Percentiles rank a stretch among this genome's conserved stretches.
Evolutionary conservation across 2,113 vertebrate genomes (phyloP).

Genomic region (Rattus rattus): DNA sequence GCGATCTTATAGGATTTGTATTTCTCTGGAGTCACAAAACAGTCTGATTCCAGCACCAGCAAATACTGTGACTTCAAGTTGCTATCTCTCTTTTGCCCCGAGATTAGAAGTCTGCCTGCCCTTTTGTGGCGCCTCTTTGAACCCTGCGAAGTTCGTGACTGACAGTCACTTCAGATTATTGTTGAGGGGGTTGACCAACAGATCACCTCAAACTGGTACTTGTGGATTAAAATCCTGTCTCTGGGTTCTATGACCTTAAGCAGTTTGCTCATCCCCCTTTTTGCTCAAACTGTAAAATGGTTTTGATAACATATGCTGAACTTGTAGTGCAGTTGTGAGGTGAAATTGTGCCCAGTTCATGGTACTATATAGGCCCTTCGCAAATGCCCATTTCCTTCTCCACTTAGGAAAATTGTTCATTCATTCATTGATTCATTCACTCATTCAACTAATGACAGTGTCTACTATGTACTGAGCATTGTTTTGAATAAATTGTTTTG

Average conservation of each 20-base stretch:
- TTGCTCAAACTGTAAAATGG: slow-evolving; percentile 38
- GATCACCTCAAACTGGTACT: not conserved
- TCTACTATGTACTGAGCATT: not conserved
- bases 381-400: not conserved
- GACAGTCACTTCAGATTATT: not conserved
- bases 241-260: not conserved
- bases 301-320: not conserved
- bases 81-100: not conserved
- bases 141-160: slow-evolving; percentile 2
- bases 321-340: not conserved
- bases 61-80: not conserved
- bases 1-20: not conserved
- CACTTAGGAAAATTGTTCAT: not conserved
- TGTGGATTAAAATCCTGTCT: slow-evolving; percentile 21
- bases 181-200: not conserved
- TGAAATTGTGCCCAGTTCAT: slow-evolving; percentile 29
- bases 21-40: slow-evolving; percentile 1
- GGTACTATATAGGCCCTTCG: not conserved
- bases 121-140: not conserved
- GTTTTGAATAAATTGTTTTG: slow-evolving; percentile 19
- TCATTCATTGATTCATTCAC: not conserved
- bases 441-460: not conserved
- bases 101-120: slow-evolving; percentile 7
- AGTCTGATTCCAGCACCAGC: not conserved
- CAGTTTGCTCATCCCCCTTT: not conserved